Evolutionary conservation across 2,888 invertebrate species (phyloP).

Genomic region (Erpobdella octoculata): DNA sequence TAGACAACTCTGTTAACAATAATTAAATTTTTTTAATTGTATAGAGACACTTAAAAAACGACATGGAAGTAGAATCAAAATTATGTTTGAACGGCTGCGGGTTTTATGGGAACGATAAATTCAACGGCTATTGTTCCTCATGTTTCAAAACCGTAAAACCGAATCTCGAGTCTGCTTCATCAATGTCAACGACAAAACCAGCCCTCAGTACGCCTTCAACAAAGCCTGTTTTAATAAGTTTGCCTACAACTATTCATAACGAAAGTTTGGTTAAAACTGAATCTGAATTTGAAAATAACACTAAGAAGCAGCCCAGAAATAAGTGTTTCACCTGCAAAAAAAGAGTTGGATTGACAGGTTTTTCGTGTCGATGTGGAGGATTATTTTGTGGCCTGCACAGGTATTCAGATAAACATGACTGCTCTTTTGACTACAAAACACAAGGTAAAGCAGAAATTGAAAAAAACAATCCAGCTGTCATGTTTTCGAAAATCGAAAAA

Average conservation of each 20-base stretch:
- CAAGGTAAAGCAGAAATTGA: not conserved
- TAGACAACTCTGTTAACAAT: too few relatives aligned
- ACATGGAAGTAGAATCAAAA: too few relatives aligned
- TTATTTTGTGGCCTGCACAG: slow-evolving; percentile 94
- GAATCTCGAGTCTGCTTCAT: too few relatives aligned
- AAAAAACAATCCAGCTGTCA: not conserved
- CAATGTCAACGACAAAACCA: too few relatives aligned
- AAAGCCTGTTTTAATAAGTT: too few relatives aligned
- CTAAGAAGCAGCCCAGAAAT: too few relatives aligned
- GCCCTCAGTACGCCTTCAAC: too few relatives aligned
- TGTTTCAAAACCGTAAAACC: slow-evolving; percentile 94
- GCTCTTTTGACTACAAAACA: slow-evolving; percentile 88
- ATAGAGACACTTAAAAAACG: too few relatives aligned
- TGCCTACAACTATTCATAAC: too few relatives aligned
- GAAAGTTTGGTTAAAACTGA: too few relatives aligned
- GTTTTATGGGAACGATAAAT: slow-evolving; percentile 93
- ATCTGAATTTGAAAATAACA: too few relatives aligned
- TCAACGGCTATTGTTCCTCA: slow-evolving; percentile 95
- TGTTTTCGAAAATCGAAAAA: not conserved
- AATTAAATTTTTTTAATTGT: too few relatives aligned
- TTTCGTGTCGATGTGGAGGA: slow-evolving; percentile 96
- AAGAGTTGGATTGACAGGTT: slow-evolving; percentile 98
- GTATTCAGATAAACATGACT: slow-evolving; percentile 98
- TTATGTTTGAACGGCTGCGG: slow-evolving; percentile 56
- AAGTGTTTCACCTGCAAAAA: slow-evolving; percentile 91